phyloP scores from a whole-genome alignment of 2,797 vertebrate species.

The Pempheris klunzingeri region DNA sequence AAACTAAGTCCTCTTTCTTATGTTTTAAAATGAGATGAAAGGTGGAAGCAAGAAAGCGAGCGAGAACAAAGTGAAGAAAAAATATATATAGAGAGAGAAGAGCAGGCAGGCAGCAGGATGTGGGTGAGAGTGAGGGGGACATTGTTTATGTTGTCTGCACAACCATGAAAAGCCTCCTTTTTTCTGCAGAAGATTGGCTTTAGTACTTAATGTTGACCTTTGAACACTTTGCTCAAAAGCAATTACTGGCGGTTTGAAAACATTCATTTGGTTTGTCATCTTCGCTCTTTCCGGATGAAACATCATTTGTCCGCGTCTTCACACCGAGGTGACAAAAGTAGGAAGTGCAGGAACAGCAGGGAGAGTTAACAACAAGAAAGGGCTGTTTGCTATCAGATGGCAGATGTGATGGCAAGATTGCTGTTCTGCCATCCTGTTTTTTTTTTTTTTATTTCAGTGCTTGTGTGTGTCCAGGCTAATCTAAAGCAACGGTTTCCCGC shows the following conservation, averaged over 20 bases:
- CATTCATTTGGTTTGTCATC: slow-evolving; percentile 7
- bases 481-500: slow-evolving; percentile 66
- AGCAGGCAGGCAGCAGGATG: neutral
- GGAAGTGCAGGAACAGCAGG: slow-evolving; percentile 45
- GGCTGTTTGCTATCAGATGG: slow-evolving; percentile 1
- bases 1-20: slow-evolving; percentile 54
- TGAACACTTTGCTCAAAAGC: slow-evolving; percentile 38
- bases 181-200: slow-evolving; percentile 21
- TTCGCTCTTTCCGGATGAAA: slow-evolving; percentile 9
- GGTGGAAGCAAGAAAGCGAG: neutral
- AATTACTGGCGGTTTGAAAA: slow-evolving; percentile 34
- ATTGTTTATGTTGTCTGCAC: slow-evolving; percentile 38
- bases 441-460: neutral
- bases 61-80: slow-evolving; percentile 10
- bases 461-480: slow-evolving; percentile 30
- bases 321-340: slow-evolving; percentile 28
- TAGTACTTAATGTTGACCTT: slow-evolving; percentile 35
- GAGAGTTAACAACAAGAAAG: slow-evolving; percentile 5
- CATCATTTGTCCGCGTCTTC: slow-evolving; percentile 4
- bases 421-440: neutral
- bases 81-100: neutral
- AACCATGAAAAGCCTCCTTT: slow-evolving; percentile 20
- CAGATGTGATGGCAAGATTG: slow-evolving; percentile 29
- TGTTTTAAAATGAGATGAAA: slow-evolving; percentile 56
- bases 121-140: neutral